A percentile compares a stretch with the other conserved stretches of the same genome.
Conservation (phyloP, 2,888 invertebrate species). For the Cyclophora punctaria region DNA sequence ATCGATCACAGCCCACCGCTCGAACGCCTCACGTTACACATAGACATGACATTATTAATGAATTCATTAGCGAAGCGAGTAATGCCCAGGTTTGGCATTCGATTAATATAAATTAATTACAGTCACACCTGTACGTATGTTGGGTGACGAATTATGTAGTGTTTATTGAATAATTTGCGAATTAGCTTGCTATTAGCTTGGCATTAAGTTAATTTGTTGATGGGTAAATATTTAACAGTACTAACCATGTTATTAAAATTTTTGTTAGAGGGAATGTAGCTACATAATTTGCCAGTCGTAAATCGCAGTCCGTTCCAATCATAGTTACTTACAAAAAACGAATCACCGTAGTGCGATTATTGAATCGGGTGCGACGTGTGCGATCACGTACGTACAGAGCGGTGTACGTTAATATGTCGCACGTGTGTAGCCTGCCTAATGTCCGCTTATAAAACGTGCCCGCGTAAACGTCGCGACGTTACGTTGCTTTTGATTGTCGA, state of each 20-base stretch:
- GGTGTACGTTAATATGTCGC: constrained; percentile 64
- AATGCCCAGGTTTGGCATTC: constrained; percentile 29
- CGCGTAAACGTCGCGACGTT: constrained; percentile 45
- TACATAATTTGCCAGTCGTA: no score
- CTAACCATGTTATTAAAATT: no score
- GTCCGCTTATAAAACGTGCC: constrained; percentile 42
- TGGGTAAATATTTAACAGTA: no score
- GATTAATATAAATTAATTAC: constrained; percentile 36
- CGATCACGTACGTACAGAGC: constrained; percentile 50
- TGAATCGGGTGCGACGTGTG: constrained; percentile 31
- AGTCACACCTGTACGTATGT: constrained; percentile 11
- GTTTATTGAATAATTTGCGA: constrained; percentile 18
- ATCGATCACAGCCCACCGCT: constrained; percentile 20
- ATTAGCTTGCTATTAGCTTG: background rate
- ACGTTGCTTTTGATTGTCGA: constrained; percentile 60
- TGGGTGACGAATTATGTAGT: constrained; percentile 16
- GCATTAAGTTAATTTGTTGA: no score
- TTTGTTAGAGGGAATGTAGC: no score
- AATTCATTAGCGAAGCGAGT: constrained; percentile 40
- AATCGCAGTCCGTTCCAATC: background rate
- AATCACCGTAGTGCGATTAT: constrained; percentile 26
- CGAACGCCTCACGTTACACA: constrained; percentile 22
- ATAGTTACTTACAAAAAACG: background rate
- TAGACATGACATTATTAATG: constrained; percentile 36
- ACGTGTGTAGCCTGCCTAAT: constrained; percentile 57